Conservation (phyloP, 2,113 vertebrate species). For the Heterotilapia buettikoferi region DNA sequence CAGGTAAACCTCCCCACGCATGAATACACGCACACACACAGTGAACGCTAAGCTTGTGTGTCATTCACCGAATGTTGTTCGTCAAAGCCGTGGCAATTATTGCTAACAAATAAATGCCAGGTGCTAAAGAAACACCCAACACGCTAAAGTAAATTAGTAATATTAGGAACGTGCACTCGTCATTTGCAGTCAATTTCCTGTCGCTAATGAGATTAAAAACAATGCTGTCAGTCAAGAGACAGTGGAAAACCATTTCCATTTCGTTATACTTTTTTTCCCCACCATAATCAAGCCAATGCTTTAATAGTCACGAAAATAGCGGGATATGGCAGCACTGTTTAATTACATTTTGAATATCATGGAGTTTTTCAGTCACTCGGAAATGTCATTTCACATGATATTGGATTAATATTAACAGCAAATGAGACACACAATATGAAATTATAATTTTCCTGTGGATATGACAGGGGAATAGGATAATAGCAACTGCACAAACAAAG, state of each 20-base stretch:
- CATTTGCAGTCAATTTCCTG: conserved; percentile 73
- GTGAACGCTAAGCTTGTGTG: not conserved
- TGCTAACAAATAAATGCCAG: conserved; percentile 53
- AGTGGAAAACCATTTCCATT: conserved; percentile 58
- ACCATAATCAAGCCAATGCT: conserved; percentile 48
- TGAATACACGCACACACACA: not conserved
- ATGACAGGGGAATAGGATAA: conserved; percentile 39
- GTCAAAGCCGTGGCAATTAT: conserved; percentile 57
- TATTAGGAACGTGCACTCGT: conserved; percentile 67
- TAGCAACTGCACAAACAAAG: conserved; percentile 39
- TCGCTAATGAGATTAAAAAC: conserved; percentile 71
- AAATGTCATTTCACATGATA: conserved; percentile 65
- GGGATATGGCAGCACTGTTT: conserved; percentile 59
- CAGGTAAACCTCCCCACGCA: not conserved
- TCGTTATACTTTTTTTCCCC: conserved; percentile 36
- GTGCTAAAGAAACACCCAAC: conserved; percentile 37
- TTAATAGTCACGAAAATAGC: conserved; percentile 68
- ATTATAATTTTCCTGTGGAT: conserved; percentile 38
- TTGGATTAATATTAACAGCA: conserved; percentile 63
- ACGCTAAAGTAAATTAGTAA: conserved; percentile 60
- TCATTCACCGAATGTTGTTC: conserved; percentile 52
- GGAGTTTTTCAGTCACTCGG: conserved; percentile 46
- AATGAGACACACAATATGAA: conserved; percentile 55
- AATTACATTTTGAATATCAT: conserved; percentile 70
- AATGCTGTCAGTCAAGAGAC: conserved; percentile 70